Evolutionary conservation across 2,888 invertebrate species (phyloP), one percentile per base, ranked within the genome.

Genomic region (Torymus auratus): DNA sequence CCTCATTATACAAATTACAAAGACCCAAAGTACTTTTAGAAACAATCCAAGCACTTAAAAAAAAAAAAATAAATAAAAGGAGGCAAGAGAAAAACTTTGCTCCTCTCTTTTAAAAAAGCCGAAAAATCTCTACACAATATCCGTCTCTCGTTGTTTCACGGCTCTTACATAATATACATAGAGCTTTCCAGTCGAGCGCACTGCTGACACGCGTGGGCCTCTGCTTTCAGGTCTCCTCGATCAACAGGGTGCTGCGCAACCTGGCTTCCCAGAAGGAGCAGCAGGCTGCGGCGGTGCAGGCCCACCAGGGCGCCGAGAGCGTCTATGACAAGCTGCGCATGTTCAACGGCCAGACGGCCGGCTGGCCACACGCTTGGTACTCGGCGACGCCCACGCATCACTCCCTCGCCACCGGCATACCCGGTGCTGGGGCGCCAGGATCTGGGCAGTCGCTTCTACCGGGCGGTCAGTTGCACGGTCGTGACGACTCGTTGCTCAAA

Each of bases 221-320:
- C 56, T 71, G 75, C 67, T 75, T 82, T 68, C 70, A 98, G 98
- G 98, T 98, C 85, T 98, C 98, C 83, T 98, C 98, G 88, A 99
- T 99, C 92, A 99, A 99, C 93, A 95, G 99, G 86, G 99, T 99
- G 82, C 94, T 99, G 80, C 93, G 99, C 84, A 99, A 99, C 92
- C 93, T 99, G 87, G 98, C 98, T 41, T 97, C 98, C 71, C 98
- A 98, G 92, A 99, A 98, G 91, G 99, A 98, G 92, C 97, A 97
- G 91, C 96, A 97, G 86, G 95, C 95, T 64, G 94, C 94, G 64
- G 94, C 94, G 85, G 95, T 96, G 88, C 91, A 91, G 84, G 91
- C 88, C 80, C 91, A 91, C 85, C 91, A 91, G 85, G 91, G 91
- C 67, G 96, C 95, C 91, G 98, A 98, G 92, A 96, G 96, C 84